phyloP scores from a whole-genome alignment of 2,888 invertebrate genomes.

The Pachycephus smyrnensis region DNA sequence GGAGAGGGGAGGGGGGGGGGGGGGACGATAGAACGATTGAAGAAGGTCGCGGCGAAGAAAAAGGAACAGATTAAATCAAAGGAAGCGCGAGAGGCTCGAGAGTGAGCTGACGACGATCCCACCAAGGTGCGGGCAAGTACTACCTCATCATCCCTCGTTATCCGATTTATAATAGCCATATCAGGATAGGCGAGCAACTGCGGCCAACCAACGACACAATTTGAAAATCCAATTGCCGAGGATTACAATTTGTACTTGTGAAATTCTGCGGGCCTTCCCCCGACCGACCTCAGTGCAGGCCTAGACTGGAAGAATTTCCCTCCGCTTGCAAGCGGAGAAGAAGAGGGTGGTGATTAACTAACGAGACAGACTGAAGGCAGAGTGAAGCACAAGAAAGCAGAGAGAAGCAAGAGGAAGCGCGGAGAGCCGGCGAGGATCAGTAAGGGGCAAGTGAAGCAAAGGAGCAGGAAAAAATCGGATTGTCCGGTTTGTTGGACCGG shows the following conservation, averaged over 20 bases:
- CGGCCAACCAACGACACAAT: conserved; percentile 8
- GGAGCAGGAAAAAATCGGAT: conserved; percentile 43
- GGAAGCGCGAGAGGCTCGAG: no score
- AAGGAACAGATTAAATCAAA: not conserved
- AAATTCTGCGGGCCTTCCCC: not conserved
- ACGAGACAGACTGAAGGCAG: no score
- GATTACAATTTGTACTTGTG: conserved; percentile 44
- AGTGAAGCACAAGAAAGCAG: no score
- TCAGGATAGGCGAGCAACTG: no score
- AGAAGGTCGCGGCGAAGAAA: not conserved
- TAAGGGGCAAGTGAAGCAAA: not conserved
- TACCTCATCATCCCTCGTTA: no score
- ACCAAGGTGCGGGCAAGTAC: no score
- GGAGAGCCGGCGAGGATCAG: no score
- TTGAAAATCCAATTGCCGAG: conserved; percentile 35
- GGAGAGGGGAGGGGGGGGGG: no score
- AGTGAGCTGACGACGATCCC: no score
- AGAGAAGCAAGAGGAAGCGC: no score
- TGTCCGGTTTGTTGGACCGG: conserved; percentile 57
- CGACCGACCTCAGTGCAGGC: conserved; percentile 9
- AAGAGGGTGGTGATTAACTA: no score
- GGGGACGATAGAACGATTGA: not conserved
- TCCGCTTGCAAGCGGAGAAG: conserved; percentile 2
- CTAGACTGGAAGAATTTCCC: conserved; percentile 8
- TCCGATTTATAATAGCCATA: no score